Evolutionary conservation across 2,113 vertebrate genomes (phyloP), one percentile per base, ranked within the genome.

Genomic region (Polyodon spathula): DNA sequence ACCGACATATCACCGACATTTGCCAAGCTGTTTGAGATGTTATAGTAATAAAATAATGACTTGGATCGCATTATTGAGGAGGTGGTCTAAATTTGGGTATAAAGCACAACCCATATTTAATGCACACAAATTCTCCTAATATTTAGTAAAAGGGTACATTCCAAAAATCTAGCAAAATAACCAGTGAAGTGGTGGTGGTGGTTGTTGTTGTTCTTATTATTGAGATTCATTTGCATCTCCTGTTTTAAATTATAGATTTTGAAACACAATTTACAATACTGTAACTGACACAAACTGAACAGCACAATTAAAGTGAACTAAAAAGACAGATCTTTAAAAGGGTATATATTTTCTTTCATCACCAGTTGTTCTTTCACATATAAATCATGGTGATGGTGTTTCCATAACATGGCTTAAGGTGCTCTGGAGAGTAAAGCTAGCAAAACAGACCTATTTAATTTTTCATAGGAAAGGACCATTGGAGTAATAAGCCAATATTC

Each of bases 391-490:
- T 85, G 88, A 89, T 91, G 89, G 92, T 97, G 91, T 94, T 95
- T 94, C 88, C 88, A 92, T 91, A 95, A 90, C 85, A 86, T 84
- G 86, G 86, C 86, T 90, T 84, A 83, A 76, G 79, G 85, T 87
- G 80, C 90, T 91, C 90, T 78, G 74, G 91, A 90, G 91, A 89
- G 90, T 88, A 89, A 88, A 93, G 90, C 90, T 86, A 88, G 88
- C 90, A 88, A 95, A 97, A 93, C 88, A 93, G 89, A 87, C 88
- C 87, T 93, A 86, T 91, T 97, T 93, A 92, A 95, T 93, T 93
- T 97, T 97, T 97, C 89, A 97, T 96, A 79, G 90, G 83, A 81
- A 83, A 84, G 78, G 86, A 92, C 87, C 89, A 89, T 88, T 73
- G 89, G 92, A 89, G 92, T 92, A 91, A 94, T 93, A 93, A 93